These are phyloP conservation scores for Bilobella aurantiaca DNA, from an alignment of 1,140 invertebrate genomes.

Conservation along the genomic window DNA sequence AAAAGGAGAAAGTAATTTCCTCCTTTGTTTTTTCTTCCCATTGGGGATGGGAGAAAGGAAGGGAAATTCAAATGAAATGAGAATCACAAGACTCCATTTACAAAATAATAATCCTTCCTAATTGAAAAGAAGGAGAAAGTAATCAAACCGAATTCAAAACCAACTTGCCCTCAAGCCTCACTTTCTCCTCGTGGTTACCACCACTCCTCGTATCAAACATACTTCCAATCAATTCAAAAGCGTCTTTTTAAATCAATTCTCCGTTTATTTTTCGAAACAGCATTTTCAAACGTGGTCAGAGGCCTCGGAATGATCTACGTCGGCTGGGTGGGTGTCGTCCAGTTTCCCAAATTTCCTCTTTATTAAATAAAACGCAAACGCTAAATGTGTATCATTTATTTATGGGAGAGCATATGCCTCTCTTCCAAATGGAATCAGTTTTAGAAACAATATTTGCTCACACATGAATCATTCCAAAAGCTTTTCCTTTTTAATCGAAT, in stretches of 20 bases:
- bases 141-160: not conserved
- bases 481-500: slow-evolving; percentile 29
- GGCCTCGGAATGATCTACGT: too few relatives aligned
- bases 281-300: too few relatives aligned
- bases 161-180: not conserved
- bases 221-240: too few relatives aligned
- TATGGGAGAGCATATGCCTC: too few relatives aligned
- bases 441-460: slow-evolving; percentile 30
- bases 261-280: too few relatives aligned
- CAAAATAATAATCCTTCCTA: not conserved
- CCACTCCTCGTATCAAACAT: too few relatives aligned
- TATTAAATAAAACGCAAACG: too few relatives aligned
- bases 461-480: slow-evolving; percentile 31
- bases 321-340: too few relatives aligned
- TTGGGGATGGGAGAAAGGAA: not conserved
- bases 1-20: not conserved
- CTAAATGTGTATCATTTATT: too few relatives aligned
- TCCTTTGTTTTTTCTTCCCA: not conserved
- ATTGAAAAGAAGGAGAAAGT: not conserved
- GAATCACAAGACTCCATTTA: not conserved
- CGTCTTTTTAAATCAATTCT: too few relatives aligned
- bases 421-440: too few relatives aligned
- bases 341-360: too few relatives aligned
- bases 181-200: slow-evolving; percentile 19
- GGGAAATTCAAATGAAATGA: slow-evolving; percentile 2